These are phyloP conservation scores for Belonocnema kinseyi DNA, from an alignment of 1,140 invertebrate species.

Conservation along the genomic window DNA sequence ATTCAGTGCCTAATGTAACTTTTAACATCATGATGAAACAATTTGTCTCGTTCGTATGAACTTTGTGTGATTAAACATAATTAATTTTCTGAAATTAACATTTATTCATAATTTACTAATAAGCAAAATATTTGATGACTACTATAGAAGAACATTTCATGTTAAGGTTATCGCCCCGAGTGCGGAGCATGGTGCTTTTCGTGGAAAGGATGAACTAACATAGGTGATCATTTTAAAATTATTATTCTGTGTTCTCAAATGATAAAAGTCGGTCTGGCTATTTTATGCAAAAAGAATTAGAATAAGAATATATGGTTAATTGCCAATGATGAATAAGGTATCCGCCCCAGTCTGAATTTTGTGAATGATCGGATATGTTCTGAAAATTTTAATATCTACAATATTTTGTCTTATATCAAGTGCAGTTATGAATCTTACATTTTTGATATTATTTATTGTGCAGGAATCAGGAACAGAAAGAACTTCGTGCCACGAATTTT, in stretches of 20 bases:
- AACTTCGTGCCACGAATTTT: too few species aligned
- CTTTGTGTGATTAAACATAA: not conserved
- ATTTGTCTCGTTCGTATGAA: slow-evolving; percentile 28
- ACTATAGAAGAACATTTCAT: not conserved
- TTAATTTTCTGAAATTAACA: not conserved
- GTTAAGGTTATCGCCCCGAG: not conserved
- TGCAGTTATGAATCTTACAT: too few species aligned
- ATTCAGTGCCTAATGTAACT: not conserved
- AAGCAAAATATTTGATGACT: not conserved
- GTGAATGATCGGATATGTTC: not conserved
- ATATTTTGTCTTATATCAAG: too few species aligned
- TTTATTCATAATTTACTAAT: not conserved
- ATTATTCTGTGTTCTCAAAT: too few species aligned
- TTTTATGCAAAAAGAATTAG: too few species aligned
- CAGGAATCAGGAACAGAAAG: too few species aligned
- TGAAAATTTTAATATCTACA: too few species aligned
- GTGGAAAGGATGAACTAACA: not conserved
- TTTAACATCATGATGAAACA: not conserved
- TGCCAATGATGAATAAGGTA: not conserved
- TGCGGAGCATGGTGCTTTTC: not conserved
- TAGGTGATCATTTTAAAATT: slow-evolving; percentile 12
- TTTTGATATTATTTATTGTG: too few species aligned
- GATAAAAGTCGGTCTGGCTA: too few species aligned
- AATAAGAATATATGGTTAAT: not conserved
- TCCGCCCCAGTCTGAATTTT: slow-evolving; percentile 13